These are phyloP conservation scores for Triops longicaudatus DNA, from an alignment of 1,140 invertebrate genomes.

Conservation along the genomic window DNA sequence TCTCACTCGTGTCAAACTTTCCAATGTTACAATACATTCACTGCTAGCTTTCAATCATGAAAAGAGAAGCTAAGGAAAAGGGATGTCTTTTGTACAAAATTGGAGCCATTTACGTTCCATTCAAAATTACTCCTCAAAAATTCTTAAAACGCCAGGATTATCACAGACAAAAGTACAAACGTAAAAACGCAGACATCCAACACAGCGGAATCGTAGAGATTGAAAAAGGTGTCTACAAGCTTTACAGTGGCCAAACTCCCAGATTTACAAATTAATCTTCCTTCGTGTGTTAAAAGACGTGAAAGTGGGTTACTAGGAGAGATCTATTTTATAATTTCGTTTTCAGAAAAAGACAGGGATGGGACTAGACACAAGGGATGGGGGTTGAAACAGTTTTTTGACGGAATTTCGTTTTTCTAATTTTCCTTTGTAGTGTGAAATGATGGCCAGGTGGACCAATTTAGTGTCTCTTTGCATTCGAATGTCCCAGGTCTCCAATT, in stretches of 20 bases:
- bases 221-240: not conserved
- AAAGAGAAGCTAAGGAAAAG: not conserved
- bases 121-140: not conserved
- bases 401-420: too few relatives aligned
- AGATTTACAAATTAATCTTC: not conserved
- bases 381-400: too few relatives aligned
- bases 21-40: not conserved
- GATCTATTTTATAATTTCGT: too few relatives aligned
- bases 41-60: not conserved
- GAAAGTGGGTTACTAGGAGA: not conserved
- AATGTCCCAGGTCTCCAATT: too few relatives aligned
- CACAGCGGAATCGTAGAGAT: not conserved
- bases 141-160: not conserved
- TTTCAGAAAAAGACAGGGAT: too few relatives aligned
- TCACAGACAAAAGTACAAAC: conserved; percentile 10
- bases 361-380: too few relatives aligned
- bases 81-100: not conserved
- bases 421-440: too few relatives aligned
- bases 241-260: not conserved
- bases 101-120: too few relatives aligned
- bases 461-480: too few relatives aligned
- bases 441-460: too few relatives aligned
- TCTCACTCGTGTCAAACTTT: not conserved
- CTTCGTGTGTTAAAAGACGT: too few relatives aligned
- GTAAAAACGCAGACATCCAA: conserved; percentile 8